These are phyloP conservation scores for Caenorhabditis wallacei DNA, from an alignment of 2,888 invertebrate genomes.

Conservation along the genomic window DNA sequence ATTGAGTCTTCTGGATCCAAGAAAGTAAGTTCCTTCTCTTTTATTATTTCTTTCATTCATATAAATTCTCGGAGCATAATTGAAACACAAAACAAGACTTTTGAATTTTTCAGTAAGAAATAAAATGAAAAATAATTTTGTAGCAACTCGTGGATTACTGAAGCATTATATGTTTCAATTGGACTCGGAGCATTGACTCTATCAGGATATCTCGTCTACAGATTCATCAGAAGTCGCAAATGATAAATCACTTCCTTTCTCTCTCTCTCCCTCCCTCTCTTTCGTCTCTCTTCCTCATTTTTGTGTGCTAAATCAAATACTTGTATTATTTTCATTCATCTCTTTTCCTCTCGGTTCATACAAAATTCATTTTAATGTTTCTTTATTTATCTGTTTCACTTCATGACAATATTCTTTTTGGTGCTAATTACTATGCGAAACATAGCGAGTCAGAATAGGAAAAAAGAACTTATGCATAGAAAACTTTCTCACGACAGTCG, in stretches of 20 bases:
- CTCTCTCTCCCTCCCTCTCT: too few relatives aligned
- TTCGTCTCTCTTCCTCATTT: neutral
- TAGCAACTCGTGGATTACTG: slow-evolving; percentile 69
- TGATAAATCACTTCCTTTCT: neutral
- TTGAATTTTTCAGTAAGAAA: too few relatives aligned
- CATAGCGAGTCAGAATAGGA: slow-evolving; percentile 11
- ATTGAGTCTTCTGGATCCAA: slow-evolving; percentile 69
- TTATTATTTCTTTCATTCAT: neutral
- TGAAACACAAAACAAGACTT: too few relatives aligned
- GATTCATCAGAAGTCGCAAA: slow-evolving; percentile 60
- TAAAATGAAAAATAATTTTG: too few relatives aligned
- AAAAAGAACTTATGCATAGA: slow-evolving; percentile 10
- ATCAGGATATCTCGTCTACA: slow-evolving; percentile 66
- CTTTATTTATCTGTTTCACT: slow-evolving; percentile 11
- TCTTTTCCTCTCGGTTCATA: slow-evolving; percentile 19
- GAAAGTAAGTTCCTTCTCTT: slow-evolving; percentile 67
- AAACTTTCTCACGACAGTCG: slow-evolving; percentile 19
- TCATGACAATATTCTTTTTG: slow-evolving; percentile 42
- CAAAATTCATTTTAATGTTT: slow-evolving; percentile 11
- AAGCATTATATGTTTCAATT: slow-evolving; percentile 73
- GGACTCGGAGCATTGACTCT: slow-evolving; percentile 70
- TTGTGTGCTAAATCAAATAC: slow-evolving; percentile 24
- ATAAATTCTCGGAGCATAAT: neutral
- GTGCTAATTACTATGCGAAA: slow-evolving; percentile 31
- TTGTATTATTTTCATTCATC: slow-evolving; percentile 20